These are phyloP conservation scores for Bombyx huttoni DNA, from an alignment of 2,888 invertebrate genomes.

Conservation along the genomic window DNA sequence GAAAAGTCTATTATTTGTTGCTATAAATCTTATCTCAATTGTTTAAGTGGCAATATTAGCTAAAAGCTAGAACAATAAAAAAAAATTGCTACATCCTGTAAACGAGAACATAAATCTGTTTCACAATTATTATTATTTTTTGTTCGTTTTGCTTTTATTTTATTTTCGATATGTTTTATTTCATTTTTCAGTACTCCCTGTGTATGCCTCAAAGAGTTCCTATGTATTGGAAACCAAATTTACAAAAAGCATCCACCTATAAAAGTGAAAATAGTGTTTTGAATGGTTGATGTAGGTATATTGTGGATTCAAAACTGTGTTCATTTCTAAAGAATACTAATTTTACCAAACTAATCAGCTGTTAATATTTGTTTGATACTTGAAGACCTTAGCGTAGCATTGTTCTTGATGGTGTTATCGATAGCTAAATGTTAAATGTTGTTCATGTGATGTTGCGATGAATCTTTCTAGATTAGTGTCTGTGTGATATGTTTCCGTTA, in stretches of 20 bases:
- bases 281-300: slow-evolving; percentile 70
- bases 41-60: neutral
- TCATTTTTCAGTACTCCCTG: slow-evolving; percentile 65
- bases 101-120: neutral
- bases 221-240: slow-evolving; percentile 72
- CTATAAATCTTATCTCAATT: neutral
- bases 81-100: neutral
- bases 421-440: slow-evolving; percentile 66
- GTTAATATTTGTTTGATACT: slow-evolving; percentile 6
- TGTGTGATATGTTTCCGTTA: slow-evolving; percentile 47
- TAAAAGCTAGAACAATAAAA: neutral
- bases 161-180: slow-evolving; percentile 15
- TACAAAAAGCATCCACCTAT: slow-evolving; percentile 70
- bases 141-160: slow-evolving; percentile 8
- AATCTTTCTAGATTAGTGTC: slow-evolving; percentile 55
- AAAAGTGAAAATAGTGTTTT: slow-evolving; percentile 73
- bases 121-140: neutral
- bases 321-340: slow-evolving; percentile 13
- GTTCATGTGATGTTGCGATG: slow-evolving; percentile 66
- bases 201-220: slow-evolving; percentile 72
- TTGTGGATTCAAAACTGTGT: slow-evolving; percentile 22
- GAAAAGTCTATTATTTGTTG: neutral
- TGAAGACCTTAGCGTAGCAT: slow-evolving; percentile 46
- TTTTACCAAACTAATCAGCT: slow-evolving; percentile 1
- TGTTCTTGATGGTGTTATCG: slow-evolving; percentile 57